Evolutionary conservation across 1,140 invertebrate species (phyloP), one percentile per base, ranked within the genome.

Genomic region (Polyergus mexicanus): DNA sequence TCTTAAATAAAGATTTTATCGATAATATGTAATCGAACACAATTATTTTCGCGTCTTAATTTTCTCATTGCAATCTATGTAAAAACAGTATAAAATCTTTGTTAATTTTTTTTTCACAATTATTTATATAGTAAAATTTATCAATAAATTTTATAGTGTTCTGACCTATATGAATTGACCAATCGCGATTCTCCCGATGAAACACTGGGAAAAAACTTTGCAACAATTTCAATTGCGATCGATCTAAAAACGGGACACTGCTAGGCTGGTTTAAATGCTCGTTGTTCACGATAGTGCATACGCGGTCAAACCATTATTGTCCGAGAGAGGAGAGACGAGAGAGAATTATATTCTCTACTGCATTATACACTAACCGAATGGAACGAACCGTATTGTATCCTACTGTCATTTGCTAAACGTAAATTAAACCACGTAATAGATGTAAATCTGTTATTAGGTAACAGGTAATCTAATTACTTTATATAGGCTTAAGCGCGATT

Each of bases 211-310:
- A 68, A 86, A 65, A 60, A 13, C 10, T 44, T 3, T 75, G 54
- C 44, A 63, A 86, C 84, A 54, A 41, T 89, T 89, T 89, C 89
- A 89, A 89, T 89, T 89, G 77, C 88, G 66, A 89, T 89, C 87
- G 77, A 86, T 25, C 72, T 28, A 62, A 47, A 88, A 84, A 47
- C 62, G 22, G 68, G 68, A 72, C 68, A 75, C n/a, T 32, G 75
- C 69, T 32, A 56, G 54, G 54, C 22, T 19, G 8, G 78, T 72
- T 66, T 83, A 83, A 83, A 83, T 78, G 76, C 76, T 72, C 58
- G 54, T 74, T 60, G 78, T 54, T 13, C 66, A 83, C 68, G 66
- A 83, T 83, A 72, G 78, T 72, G 68, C 78, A 72, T 72, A 72
- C 78, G 66, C 68, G 78, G 78, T 68, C 78, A 60, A 60, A 58